phyloP scores from a whole-genome alignment of 2,797 vertebrate species.

The Coreius guichenoti region DNA sequence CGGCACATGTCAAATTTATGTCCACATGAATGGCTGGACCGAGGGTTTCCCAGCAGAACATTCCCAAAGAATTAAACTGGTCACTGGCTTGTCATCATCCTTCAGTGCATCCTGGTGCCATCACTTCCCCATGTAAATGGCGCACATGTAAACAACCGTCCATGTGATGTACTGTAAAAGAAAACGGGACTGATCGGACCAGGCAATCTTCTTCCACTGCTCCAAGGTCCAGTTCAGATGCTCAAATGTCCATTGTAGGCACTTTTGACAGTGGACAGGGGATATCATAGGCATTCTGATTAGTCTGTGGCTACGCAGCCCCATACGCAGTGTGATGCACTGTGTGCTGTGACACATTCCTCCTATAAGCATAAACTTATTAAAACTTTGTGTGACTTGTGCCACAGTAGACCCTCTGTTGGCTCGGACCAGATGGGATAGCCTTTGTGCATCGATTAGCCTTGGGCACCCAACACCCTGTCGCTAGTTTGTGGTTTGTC shows the following conservation, averaged over 20 bases:
- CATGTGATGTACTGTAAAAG: neutral
- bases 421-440: neutral
- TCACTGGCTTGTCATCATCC: neutral
- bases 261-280: neutral
- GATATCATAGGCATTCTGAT: neutral
- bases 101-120: neutral
- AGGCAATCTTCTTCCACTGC: neutral
- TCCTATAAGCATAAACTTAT: neutral
- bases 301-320: neutral
- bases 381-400: neutral
- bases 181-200: neutral
- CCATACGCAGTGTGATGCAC: neutral
- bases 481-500: neutral
- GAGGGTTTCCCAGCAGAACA: neutral
- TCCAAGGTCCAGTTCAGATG: neutral
- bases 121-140: neutral
- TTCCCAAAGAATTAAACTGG: neutral
- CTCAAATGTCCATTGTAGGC: neutral
- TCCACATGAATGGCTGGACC: neutral
- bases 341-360: neutral
- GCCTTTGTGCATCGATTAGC: neutral
- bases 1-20: neutral
- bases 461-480: neutral
- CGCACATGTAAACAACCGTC: neutral
- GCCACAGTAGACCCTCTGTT: neutral